A percentile compares a stretch with the other conserved stretches of the same genome.
Conservation (phyloP, 2,113 vertebrate genomes). For the Paracanthobrama guichenoti region DNA sequence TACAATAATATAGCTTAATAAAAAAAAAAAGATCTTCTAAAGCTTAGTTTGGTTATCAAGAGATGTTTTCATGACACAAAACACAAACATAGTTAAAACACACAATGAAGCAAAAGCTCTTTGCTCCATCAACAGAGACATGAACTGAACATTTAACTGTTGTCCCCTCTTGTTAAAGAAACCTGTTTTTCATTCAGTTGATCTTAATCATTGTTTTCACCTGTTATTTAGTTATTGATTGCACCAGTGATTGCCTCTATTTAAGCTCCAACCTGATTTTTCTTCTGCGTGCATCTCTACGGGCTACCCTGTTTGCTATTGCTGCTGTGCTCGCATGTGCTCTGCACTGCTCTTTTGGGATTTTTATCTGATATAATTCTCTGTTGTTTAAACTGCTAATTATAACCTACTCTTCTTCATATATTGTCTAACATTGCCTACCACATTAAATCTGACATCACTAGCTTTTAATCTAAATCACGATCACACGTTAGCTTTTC, state of each 20-base stretch:
- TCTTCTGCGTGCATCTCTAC: neutral
- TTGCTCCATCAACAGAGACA: neutral
- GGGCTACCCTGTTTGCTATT: too few relatives aligned
- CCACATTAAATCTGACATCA: too few relatives aligned
- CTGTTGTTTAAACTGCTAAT: too few relatives aligned
- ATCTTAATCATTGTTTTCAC: neutral
- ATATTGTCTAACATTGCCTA: too few relatives aligned
- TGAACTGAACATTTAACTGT: neutral
- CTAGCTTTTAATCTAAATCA: too few relatives aligned
- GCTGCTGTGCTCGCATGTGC: too few relatives aligned
- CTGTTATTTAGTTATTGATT: conserved; percentile 10
- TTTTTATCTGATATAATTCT: too few relatives aligned
- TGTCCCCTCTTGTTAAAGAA: neutral
- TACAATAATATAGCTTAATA: too few relatives aligned
- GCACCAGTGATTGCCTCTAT: neutral
- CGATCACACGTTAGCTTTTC: too few relatives aligned
- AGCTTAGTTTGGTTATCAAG: neutral
- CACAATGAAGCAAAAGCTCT: neutral
- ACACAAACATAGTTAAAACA: neutral
- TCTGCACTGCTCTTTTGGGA: too few relatives aligned
- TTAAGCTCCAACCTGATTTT: neutral
- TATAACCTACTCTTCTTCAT: too few relatives aligned
- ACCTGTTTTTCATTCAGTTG: neutral
- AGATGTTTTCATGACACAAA: neutral
- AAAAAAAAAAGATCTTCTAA: too few relatives aligned